Base-by-base conservation (phyloP, 1,140 invertebrate species). In the Dreissena rostriformis region DNA sequence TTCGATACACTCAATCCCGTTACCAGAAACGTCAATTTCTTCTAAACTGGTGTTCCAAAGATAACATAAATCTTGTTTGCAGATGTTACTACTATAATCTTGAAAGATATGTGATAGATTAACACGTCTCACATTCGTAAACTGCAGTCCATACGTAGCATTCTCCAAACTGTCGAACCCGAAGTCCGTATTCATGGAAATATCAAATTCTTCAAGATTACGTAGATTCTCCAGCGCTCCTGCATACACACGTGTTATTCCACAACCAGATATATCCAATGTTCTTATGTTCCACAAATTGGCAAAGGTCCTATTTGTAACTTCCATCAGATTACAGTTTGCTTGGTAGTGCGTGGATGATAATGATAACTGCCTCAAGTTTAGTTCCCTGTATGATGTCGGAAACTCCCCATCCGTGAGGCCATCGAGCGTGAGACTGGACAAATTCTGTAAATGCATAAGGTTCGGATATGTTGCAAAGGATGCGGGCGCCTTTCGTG, bases 201-300 rank as follows among this genome's bases (percentile, higher is more conserved):
- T 49, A 71, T 82, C 79, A 49, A 86, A 66, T 22, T n/a, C 53
- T 22, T 77, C 67, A 28, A 86, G 57, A 10, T 76, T 53, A n/a
- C 52, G 17, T 6, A 82, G 29, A 28, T 15, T 22, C 55, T 52
- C 24, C 67, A 76, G 80, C 19, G 63, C 61, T 5, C 78, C 72
- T 39, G 49, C 65, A 55, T 57, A 26, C 26, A 80, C 72, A 61
- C 28, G 72, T 68, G 17, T 7, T 39, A 86, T 82, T 28, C 66
- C 28, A 39, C 79, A 82, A 8, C n/a, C 1, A 24, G 85, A 82
- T 19, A 88, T 15, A 63, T 88, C 74, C 12, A 88, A 28, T 11
- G 29, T 29, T 26, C 19, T 68, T 24, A 88, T 24, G 55, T 67
- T 65, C 14, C 15, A 15, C 14, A 77, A 22, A 12, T 73, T 49